Evolutionary conservation across 2,113 vertebrate genomes (phyloP).

Genomic region (Choloepus hoffmanni): DNA sequence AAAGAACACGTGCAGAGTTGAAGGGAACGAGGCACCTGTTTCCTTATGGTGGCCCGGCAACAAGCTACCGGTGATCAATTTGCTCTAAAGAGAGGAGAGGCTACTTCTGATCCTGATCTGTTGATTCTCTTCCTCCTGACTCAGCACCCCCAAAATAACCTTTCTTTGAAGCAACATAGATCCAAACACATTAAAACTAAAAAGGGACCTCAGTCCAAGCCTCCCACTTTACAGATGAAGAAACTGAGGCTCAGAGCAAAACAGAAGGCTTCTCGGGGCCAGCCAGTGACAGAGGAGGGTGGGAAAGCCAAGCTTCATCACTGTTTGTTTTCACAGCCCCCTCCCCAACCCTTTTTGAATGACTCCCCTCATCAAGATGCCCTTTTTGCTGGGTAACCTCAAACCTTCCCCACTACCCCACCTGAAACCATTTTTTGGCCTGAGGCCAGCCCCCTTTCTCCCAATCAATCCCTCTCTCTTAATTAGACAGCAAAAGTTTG

Average conservation of each 20-base stretch:
- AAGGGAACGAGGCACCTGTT: not conserved
- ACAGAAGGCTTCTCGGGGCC: not conserved
- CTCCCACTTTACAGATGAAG: constrained; percentile 6
- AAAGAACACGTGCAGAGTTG: not conserved
- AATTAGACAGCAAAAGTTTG: not conserved
- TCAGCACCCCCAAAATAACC: not conserved
- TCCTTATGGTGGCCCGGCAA: not conserved
- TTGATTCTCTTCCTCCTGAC: not conserved
- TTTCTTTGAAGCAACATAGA: not conserved
- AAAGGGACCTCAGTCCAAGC: not conserved
- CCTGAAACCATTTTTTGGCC: not conserved
- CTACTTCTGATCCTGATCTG: not conserved
- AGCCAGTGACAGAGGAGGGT: not conserved
- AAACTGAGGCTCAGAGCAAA: not conserved
- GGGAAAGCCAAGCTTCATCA: not conserved
- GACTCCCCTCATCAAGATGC: not conserved
- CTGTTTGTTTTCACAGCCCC: not conserved
- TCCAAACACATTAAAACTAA: not conserved
- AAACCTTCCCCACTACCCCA: not conserved
- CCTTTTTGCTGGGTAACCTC: not conserved
- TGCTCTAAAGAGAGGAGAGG: not conserved
- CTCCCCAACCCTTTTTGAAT: not conserved
- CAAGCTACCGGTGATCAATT: not conserved
- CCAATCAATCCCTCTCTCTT: not conserved
- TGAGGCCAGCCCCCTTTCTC: not conserved